A percentile compares a stretch with the other conserved stretches of the same genome.
Evolutionary conservation across 2,888 invertebrate species (phyloP).

Genomic region (Sceliomorpha sp.): DNA sequence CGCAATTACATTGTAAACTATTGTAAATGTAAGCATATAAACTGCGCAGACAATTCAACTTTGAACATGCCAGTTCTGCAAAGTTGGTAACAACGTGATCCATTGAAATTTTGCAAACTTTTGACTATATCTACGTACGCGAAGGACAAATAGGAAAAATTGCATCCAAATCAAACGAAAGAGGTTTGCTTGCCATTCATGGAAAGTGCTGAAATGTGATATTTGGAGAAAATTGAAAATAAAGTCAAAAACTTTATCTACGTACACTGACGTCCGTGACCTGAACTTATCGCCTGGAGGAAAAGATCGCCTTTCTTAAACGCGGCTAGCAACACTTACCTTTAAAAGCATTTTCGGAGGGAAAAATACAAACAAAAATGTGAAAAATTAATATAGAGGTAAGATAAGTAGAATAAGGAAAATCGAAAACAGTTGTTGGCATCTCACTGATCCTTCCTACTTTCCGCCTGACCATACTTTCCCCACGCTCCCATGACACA

Average conservation of each 20-base stretch:
- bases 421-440: slow-evolving; percentile 16
- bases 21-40: no score
- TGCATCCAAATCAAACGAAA: slow-evolving; percentile 38
- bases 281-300: no score
- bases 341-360: no score
- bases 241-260: slow-evolving; percentile 19
- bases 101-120: slow-evolving; percentile 25
- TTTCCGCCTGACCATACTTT: slow-evolving; percentile 32
- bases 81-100: slow-evolving; percentile 21
- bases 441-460: slow-evolving; percentile 30
- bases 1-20: no score
- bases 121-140: slow-evolving; percentile 19
- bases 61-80: slow-evolving; percentile 15
- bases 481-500: slow-evolving; percentile 31
- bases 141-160: slow-evolving; percentile 37
- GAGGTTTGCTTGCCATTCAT: slow-evolving; percentile 33
- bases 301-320: no score
- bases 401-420: no score
- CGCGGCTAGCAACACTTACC: no score
- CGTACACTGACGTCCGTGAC: no score
- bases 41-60: slow-evolving; percentile 13
- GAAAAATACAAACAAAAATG: no score
- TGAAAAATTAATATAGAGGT: no score
- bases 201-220: slow-evolving; percentile 42
- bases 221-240: slow-evolving; percentile 27